A percentile compares a stretch with the other conserved stretches of the same genome.
Conservation (phyloP, 1,140 invertebrate species). For the Rhizoglyphus robini region DNA sequence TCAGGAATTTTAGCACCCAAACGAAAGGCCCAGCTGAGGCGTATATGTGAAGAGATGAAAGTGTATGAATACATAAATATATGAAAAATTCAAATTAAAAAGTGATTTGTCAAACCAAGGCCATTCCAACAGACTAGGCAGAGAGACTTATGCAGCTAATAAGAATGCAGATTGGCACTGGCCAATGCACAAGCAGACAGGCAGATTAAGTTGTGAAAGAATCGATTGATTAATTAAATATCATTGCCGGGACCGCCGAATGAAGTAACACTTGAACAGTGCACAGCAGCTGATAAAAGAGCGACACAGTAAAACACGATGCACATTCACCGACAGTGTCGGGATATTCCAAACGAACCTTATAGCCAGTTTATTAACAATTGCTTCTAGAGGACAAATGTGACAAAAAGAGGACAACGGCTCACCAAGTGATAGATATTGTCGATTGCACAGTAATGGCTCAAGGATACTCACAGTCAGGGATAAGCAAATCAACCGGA, state of each 20-base stretch:
- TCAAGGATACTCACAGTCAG: neutral
- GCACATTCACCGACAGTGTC: neutral
- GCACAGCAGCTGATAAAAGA: too few species aligned
- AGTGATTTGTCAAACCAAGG: neutral
- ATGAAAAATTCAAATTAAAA: neutral
- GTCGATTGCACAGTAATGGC: neutral
- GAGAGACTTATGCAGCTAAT: neutral
- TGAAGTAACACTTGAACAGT: neutral
- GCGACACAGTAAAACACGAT: too few species aligned
- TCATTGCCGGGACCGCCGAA: neutral
- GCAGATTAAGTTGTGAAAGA: neutral
- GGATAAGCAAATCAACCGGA: constrained; percentile 6
- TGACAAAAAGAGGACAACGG: neutral
- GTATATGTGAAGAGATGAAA: constrained; percentile 46
- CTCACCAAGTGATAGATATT: neutral
- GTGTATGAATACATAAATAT: neutral
- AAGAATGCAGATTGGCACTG: neutral
- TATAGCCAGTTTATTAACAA: neutral
- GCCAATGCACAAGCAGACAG: neutral
- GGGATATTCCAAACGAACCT: neutral
- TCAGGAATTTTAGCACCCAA: constrained; percentile 70
- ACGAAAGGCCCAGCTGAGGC: constrained; percentile 58
- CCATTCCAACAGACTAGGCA: neutral
- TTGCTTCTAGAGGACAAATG: constrained; percentile 3
- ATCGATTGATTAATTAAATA: constrained; percentile 11